These are phyloP conservation scores for Diarsia rubi DNA, from an alignment of 2,888 invertebrate genomes.

Conservation along the genomic window DNA sequence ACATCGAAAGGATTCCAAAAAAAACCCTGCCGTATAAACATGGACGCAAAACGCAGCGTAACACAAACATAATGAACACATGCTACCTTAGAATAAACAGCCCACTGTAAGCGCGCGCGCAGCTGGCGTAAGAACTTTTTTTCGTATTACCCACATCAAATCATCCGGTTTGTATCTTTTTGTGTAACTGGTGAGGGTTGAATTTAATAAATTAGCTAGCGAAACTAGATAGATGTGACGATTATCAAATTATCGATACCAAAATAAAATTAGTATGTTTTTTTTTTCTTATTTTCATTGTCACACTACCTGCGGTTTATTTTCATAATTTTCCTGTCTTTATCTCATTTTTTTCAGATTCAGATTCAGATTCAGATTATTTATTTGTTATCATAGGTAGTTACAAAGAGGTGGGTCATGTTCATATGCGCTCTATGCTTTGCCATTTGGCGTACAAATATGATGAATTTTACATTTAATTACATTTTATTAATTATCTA, in stretches of 20 bases:
- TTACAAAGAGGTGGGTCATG: no score
- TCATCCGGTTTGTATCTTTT: constrained; percentile 56
- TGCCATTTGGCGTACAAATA: no score
- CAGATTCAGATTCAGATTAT: no score
- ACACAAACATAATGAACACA: constrained; percentile 64
- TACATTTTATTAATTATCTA: no score
- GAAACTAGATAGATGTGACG: neutral
- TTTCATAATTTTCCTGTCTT: neutral
- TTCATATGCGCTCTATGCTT: no score
- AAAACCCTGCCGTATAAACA: constrained; percentile 51
- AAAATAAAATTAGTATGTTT: neutral
- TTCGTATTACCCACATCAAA: constrained; percentile 48
- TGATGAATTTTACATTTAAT: no score
- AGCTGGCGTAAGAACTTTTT: constrained; percentile 67
- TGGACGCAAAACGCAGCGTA: constrained; percentile 50
- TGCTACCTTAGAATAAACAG: constrained; percentile 79
- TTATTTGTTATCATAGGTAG: no score
- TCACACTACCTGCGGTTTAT: neutral
- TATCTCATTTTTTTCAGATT: no score
- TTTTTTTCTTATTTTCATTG: neutral
- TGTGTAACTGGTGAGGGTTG: constrained; percentile 51
- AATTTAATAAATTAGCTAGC: neutral
- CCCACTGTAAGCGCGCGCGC: constrained; percentile 74
- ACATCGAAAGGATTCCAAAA: constrained; percentile 41
- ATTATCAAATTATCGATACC: neutral